Evolutionary conservation across 2,888 invertebrate species (phyloP).

Genomic region (Ochropacha duplaris): DNA sequence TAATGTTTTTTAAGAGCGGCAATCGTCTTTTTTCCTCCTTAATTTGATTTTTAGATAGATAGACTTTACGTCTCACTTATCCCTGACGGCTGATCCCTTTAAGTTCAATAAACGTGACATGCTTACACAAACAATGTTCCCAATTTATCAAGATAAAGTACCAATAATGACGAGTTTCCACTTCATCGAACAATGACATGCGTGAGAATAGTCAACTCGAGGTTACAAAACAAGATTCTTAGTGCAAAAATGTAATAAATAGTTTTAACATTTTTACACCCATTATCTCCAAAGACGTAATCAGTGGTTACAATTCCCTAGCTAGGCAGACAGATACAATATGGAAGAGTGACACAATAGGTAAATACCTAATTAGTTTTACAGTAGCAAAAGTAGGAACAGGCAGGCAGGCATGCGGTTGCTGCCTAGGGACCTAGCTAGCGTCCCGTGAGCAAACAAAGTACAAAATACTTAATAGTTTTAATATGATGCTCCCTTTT

Average conservation of each 20-base stretch:
- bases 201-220: constrained; percentile 4
- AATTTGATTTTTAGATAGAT: constrained; percentile 62
- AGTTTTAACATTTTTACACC: too few species aligned
- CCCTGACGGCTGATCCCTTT: constrained; percentile 42
- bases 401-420: too few species aligned
- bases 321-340: too few species aligned
- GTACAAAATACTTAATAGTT: too few species aligned
- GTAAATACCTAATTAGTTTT: too few species aligned
- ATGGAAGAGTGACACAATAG: too few species aligned
- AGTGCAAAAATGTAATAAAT: background rate
- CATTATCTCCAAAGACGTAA: too few species aligned
- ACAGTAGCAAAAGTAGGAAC: too few species aligned
- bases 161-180: constrained; percentile 23
- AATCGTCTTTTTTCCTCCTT: constrained; percentile 45
- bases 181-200: constrained; percentile 9
- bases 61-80: constrained; percentile 41
- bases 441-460: too few species aligned
- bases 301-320: too few species aligned
- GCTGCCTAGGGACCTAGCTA: too few species aligned
- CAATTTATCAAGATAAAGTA: constrained; percentile 26
- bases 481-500: too few species aligned
- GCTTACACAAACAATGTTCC: constrained; percentile 26
- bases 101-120: constrained; percentile 46
- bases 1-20: constrained; percentile 24
- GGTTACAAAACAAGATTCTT: background rate